phyloP scores from a whole-genome alignment of 2,113 vertebrate species.

The Ctenomys sociabilis region DNA sequence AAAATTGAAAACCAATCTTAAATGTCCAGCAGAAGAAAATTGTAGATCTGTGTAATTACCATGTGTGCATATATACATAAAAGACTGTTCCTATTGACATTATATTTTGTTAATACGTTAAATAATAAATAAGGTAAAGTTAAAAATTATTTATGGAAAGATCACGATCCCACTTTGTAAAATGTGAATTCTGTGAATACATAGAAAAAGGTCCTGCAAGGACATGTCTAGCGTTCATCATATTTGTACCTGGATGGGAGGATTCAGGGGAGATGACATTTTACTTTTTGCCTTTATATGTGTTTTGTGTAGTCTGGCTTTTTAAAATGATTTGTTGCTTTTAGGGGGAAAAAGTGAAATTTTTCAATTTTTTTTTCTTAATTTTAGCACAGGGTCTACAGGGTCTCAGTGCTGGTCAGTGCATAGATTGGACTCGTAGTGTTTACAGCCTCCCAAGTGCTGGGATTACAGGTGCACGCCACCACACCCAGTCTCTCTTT shows the following conservation, averaged over 20 bases:
- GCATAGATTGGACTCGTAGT: too few species aligned
- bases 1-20: slow-evolving; percentile 17
- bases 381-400: too few species aligned
- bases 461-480: too few species aligned
- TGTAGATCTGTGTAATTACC: background rate
- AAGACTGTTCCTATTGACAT: slow-evolving; percentile 19
- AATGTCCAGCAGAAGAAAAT: background rate
- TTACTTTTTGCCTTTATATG: slow-evolving; percentile 33
- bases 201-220: background rate
- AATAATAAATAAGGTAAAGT: slow-evolving; percentile 47
- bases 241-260: background rate
- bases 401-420: too few species aligned
- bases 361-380: slow-evolving; percentile 13
- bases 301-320: background rate
- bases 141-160: background rate
- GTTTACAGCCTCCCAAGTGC: too few species aligned
- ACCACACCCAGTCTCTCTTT: too few species aligned
- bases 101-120: slow-evolving; percentile 25
- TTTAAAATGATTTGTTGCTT: slow-evolving; percentile 25
- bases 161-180: slow-evolving; percentile 2
- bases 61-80: background rate
- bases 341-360: background rate
- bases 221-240: background rate
- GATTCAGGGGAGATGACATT: background rate
- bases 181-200: background rate